Evolutionary conservation across 1,140 invertebrate genomes (phyloP), one percentile per base, ranked within the genome.

Genomic region (Ruditapes philippinarum): DNA sequence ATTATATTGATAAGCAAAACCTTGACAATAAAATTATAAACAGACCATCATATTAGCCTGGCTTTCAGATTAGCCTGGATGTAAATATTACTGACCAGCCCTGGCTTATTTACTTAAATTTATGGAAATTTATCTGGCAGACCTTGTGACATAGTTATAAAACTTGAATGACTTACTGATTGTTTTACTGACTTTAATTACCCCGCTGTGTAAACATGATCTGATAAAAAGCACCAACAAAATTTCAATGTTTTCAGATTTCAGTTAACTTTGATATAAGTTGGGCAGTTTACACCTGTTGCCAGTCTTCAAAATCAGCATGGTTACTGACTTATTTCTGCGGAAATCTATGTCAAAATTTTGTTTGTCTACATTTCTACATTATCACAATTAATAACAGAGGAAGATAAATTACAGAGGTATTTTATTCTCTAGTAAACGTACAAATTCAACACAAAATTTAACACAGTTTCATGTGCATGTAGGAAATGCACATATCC

Each of bases 141-240:
- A 25, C 2, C 33, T 40, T 70, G 65, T 70, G 33, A 62, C 57
- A 40, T 12, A 70, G 65, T 33, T 14, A 70, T 70, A 70, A 70
- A 45, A 70, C 22, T 70, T 40, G n/a, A 70, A 70, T 70, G 65
- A 70, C 36, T 28, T 38, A 40, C 36, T 70, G 65, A 70, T 70
- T 70, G 65, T 70, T 70, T 70, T 70, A 70, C 65, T 70, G 22
- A 28, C 17, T 25, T 70, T 70, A 36, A 70, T 40, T 70, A 70
- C 65, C 65, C 65, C 65, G 19, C 33, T 70, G 22, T 36, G 33
- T 70, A 70, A 70, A 70, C 28, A 70, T 28, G 38, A 38, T 33
- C 7, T 28, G 65, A 31, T 36, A 31, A 70, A 70, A n/a, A 45
- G 5, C 14, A 45, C 42, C 14, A 14, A 45, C 42, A 45, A 14